Evolutionary conservation across 2,797 vertebrate species (phyloP), one percentile per base, ranked within the genome.

Genomic region (Bufotes viridis): DNA sequence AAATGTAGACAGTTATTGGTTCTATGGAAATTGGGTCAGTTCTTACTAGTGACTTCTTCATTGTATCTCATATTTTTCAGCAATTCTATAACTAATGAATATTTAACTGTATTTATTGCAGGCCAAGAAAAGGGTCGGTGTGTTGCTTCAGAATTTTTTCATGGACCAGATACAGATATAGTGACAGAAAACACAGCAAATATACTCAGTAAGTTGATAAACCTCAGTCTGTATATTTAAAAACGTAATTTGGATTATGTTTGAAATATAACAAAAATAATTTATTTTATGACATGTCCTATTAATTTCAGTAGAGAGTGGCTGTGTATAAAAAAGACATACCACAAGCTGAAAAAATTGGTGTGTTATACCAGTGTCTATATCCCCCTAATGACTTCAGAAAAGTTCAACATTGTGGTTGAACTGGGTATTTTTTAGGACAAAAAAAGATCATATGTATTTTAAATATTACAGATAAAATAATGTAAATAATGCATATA

Each of bases 161-260:
- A 97, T 4, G 97, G 98, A 91, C 97, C 97, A 0, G 97, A 98
- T 85, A 96, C 97, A 79, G 97, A 98, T 92, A 96, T 98, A 92
- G 97, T 97, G 90, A 98, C 97, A 0, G 97, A 98, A 92, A 98
- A 98, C 92, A 98, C 97, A 0, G 97, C 97, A 87, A 98, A 98
- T 89, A 98, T 98, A 91, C 95, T 98, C 90, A 98, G 97, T 98
- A 93, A 96, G 97, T 95, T 79, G 75, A 9, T n/a, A 63, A 60
- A 26, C 18, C 11, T 81, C 34, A 81, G 14, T 34, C 2, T 57
- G 55, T 57, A 58, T 9, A 12, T 67, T 67, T 67, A 5, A 58
- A 14, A 58, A 58, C 15, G 4, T 42, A 42, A 58, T 55, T 55
- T 55, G 10, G 13, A 14, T 14, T 55, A 55, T 11, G 7, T 13